Evolutionary conservation across 2,113 vertebrate genomes (phyloP).

Genomic region (Nipponia nippon): DNA sequence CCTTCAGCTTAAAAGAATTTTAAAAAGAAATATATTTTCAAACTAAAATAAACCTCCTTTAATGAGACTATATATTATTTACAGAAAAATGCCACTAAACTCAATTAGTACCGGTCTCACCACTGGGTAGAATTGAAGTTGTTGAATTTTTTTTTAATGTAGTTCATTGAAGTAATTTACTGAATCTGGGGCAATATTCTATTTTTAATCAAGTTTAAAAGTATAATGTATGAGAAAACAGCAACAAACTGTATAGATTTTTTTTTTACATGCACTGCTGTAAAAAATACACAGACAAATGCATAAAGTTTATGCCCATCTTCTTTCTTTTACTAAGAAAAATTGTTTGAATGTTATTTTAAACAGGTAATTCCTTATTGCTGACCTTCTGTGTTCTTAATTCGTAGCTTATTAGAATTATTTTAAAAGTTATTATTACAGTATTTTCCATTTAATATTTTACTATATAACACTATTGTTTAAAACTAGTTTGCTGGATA

Average conservation of each 20-base stretch:
- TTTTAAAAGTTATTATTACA: constrained; percentile 33
- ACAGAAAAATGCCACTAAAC: constrained; percentile 24
- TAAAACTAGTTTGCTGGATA: background rate
- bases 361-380: constrained; percentile 26
- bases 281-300: background rate
- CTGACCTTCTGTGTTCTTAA: constrained; percentile 21
- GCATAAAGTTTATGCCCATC: background rate
- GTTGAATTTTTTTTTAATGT: background rate
- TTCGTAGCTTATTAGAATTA: constrained; percentile 44
- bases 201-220: constrained; percentile 25
- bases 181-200: constrained; percentile 5
- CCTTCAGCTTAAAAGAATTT: background rate
- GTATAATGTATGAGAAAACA: background rate
- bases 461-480: background rate
- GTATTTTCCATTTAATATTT: constrained; percentile 23
- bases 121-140: background rate
- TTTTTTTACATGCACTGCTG: background rate
- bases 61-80: constrained; percentile 52
- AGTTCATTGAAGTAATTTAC: constrained; percentile 2
- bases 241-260: background rate
- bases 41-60: constrained; percentile 21
- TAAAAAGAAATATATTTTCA: constrained; percentile 6
- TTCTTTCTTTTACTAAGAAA: background rate
- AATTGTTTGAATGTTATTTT: constrained; percentile 6
- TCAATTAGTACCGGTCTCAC: constrained; percentile 1